Percentiles rank a stretch among this genome's conserved stretches.
phyloP scores from a whole-genome alignment of 2,113 vertebrate species.

The Leucoraja erinaceus region DNA sequence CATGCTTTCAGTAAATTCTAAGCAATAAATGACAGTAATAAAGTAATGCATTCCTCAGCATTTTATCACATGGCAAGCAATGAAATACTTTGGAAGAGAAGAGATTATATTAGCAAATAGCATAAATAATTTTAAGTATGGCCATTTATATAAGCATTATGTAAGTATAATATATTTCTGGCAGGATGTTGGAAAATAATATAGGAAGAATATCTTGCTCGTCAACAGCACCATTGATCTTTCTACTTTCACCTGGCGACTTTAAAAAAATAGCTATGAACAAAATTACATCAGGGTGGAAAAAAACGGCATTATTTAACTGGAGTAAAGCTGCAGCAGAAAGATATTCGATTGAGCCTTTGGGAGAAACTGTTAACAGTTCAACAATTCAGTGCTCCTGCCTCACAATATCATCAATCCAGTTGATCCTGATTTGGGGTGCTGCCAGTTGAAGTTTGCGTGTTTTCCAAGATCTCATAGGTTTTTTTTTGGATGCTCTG shows the following conservation, averaged over 20 bases:
- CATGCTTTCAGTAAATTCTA: no score
- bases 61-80: not conserved
- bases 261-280: not conserved
- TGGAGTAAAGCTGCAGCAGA: no score
- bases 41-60: not conserved
- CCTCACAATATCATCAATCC: no score
- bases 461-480: no score
- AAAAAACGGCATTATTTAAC: no score
- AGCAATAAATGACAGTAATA: not conserved
- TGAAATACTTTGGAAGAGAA: not conserved
- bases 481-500: no score
- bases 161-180: not conserved
- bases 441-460: no score
- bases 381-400: no score
- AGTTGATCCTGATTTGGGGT: no score
- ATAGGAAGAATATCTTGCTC: not conserved
- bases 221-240: not conserved
- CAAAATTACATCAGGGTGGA: not conserved
- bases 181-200: not conserved
- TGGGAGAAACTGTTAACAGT: no score
- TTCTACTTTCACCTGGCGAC: not conserved
- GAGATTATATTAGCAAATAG: not conserved
- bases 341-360: no score
- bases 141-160: no score
- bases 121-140: not conserved